phyloP scores from a whole-genome alignment of 2,888 invertebrate species.

The Ormia ochracea region DNA sequence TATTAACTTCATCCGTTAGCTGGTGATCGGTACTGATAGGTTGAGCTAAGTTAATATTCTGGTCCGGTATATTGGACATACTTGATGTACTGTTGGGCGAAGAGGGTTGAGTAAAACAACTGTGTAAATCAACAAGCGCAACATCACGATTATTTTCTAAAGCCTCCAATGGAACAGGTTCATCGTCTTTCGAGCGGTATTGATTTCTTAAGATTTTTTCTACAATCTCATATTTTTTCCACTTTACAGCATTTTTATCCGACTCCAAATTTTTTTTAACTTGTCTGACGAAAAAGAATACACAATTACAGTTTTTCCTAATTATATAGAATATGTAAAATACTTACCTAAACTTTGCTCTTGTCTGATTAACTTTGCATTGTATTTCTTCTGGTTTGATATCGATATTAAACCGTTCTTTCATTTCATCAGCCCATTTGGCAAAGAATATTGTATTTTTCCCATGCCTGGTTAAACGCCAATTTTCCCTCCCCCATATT shows the following conservation, averaged over 20 bases:
- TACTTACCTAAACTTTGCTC: constrained; percentile 72
- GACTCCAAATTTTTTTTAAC: constrained; percentile 68
- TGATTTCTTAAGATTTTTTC: constrained; percentile 71
- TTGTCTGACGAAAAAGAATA: constrained; percentile 56
- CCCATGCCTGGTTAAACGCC: constrained; percentile 71
- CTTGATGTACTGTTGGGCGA: constrained; percentile 59
- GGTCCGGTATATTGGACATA: constrained; percentile 44
- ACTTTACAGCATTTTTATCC: constrained; percentile 65
- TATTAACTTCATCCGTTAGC: constrained; percentile 53
- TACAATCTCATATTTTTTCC: constrained; percentile 71
- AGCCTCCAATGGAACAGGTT: constrained; percentile 70
- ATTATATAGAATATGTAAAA: neutral
- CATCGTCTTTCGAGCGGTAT: constrained; percentile 71
- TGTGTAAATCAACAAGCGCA: constrained; percentile 65
- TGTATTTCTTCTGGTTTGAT: constrained; percentile 73
- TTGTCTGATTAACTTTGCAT: constrained; percentile 73
- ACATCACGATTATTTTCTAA: constrained; percentile 71
- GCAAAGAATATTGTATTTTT: constrained; percentile 72
- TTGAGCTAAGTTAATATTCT: constrained; percentile 46
- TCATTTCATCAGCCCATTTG: constrained; percentile 70
- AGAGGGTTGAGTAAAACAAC: constrained; percentile 41
- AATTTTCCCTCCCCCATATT: constrained; percentile 73
- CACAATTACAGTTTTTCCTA: too few relatives aligned
- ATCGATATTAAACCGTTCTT: constrained; percentile 69
- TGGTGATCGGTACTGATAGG: constrained; percentile 35